A percentile compares a stretch with the other conserved stretches of the same genome.
phyloP scores from a whole-genome alignment of 2,797 vertebrate species.

The Trichosurus vulpecula region DNA sequence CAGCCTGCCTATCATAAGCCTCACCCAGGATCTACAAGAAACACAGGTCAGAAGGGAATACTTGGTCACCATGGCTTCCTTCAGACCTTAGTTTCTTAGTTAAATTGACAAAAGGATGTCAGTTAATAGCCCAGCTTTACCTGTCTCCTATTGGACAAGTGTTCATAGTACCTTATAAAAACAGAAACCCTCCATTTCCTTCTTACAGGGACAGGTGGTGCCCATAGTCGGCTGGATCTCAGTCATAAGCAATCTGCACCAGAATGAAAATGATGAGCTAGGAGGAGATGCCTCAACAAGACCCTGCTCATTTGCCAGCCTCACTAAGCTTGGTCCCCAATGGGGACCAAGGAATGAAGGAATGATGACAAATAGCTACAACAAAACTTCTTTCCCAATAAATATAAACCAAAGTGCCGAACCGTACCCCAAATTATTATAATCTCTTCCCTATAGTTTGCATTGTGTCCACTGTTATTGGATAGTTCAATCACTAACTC shows the following conservation, averaged over 20 bases:
- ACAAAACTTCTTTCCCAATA: background rate
- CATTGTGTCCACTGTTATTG: background rate
- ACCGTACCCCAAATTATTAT: background rate
- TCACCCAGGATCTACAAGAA: constrained; percentile 46
- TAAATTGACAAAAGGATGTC: constrained; percentile 22
- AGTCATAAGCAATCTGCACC: constrained; percentile 24
- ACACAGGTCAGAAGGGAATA: constrained; percentile 1
- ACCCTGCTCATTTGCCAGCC: too few relatives aligned
- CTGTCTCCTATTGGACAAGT: background rate
- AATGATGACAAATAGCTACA: background rate
- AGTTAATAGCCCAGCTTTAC: background rate
- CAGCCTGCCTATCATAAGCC: constrained; percentile 27
- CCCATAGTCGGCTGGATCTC: constrained; percentile 13
- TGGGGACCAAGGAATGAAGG: too few relatives aligned
- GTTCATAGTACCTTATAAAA: background rate
- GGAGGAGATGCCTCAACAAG: background rate
- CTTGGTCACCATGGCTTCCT: background rate
- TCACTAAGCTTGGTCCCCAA: background rate
- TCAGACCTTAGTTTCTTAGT: background rate
- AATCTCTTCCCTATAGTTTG: background rate
- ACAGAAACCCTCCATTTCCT: constrained; percentile 50
- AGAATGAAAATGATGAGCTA: constrained; percentile 21
- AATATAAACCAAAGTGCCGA: background rate
- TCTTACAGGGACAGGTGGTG: background rate
- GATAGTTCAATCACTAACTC: background rate